Evolutionary conservation across 2,888 invertebrate genomes (phyloP).

Genomic region (Biston betularia): DNA sequence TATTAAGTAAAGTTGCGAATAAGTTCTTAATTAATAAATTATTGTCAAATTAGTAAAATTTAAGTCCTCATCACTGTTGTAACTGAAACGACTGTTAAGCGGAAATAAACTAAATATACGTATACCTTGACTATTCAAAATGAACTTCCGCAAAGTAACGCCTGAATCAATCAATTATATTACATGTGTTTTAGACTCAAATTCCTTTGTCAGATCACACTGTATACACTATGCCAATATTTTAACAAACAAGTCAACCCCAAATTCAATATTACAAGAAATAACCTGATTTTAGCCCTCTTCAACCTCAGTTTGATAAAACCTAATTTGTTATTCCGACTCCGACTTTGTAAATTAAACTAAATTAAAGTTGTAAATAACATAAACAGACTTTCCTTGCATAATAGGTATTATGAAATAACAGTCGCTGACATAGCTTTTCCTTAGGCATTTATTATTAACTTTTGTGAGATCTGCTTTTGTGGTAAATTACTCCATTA

Average conservation of each 20-base stretch:
- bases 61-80: no score
- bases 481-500: conserved; percentile 31
- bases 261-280: conserved; percentile 47
- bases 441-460: conserved; percentile 25
- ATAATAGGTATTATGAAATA: conserved; percentile 15
- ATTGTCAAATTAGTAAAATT: no score
- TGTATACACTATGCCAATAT: not conserved
- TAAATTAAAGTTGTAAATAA: conserved; percentile 35
- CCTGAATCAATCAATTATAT: no score
- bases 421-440: conserved; percentile 13
- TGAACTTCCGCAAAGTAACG: no score
- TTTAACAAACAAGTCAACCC: conserved; percentile 5
- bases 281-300: conserved; percentile 43
- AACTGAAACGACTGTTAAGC: no score
- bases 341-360: conserved; percentile 43
- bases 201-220: not conserved
- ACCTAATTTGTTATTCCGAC: conserved; percentile 48
- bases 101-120: no score
- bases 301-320: conserved; percentile 53
- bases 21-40: no score
- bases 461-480: conserved; percentile 22
- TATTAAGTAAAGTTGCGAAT: no score
- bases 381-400: conserved; percentile 31
- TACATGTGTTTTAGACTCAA: not conserved
- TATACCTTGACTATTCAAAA: no score